Evolutionary conservation across 2,797 vertebrate species (phyloP).

Genomic region (Phalanger gymnotis): DNA sequence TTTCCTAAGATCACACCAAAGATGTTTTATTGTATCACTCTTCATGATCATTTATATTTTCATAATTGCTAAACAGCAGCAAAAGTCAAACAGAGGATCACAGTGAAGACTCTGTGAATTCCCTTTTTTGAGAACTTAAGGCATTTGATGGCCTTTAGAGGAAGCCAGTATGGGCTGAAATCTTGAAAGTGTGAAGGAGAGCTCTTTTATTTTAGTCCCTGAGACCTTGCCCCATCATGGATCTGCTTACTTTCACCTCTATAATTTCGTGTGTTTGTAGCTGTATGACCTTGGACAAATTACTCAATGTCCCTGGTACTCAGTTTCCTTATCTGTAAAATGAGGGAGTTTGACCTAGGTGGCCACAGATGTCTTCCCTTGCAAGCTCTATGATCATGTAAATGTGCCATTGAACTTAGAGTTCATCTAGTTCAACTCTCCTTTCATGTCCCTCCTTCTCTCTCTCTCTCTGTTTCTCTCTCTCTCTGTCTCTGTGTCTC

Average conservation of each 20-base stretch:
- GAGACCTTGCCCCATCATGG: background rate
- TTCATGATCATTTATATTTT: background rate
- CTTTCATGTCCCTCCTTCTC: background rate
- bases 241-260: background rate
- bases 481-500: too few species aligned
- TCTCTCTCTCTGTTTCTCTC: too few species aligned
- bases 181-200: background rate
- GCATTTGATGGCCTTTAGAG: background rate
- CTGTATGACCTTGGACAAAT: background rate
- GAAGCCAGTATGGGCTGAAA: background rate
- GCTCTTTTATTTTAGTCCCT: background rate
- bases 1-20: slow-evolving; percentile 12
- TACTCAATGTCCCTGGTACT: background rate
- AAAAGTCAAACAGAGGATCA: background rate
- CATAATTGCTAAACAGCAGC: background rate
- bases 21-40: background rate
- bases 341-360: background rate
- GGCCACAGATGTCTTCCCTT: background rate
- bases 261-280: background rate
- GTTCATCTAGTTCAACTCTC: background rate
- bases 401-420: background rate
- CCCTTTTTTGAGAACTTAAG: slow-evolving; percentile 29
- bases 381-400: background rate
- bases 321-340: background rate
- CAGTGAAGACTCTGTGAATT: slow-evolving; percentile 18